Evolutionary conservation across 2,888 invertebrate species (phyloP).

Genomic region (Anthrax anthrax): DNA sequence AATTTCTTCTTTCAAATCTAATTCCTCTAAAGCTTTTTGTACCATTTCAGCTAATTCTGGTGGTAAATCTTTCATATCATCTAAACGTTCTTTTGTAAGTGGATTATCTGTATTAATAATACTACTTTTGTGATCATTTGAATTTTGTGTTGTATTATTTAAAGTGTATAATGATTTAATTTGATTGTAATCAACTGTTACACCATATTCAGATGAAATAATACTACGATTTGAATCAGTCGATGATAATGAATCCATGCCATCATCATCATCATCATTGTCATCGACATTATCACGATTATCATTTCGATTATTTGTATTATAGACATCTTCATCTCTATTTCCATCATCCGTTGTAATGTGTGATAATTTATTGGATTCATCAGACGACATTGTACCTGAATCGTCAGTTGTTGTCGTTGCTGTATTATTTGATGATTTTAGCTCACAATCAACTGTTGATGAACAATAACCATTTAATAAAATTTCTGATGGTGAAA

Average conservation of each 20-base stretch:
- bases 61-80: slow-evolving; percentile 38
- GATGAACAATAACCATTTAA: slow-evolving; percentile 44
- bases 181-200: slow-evolving; percentile 17
- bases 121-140: too few species aligned
- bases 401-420: slow-evolving; percentile 34
- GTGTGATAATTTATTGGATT: slow-evolving; percentile 17
- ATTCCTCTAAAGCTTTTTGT: slow-evolving; percentile 38
- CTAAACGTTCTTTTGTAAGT: slow-evolving; percentile 32
- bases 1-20: slow-evolving; percentile 25
- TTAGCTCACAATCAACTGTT: slow-evolving; percentile 35
- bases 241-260: slow-evolving; percentile 23
- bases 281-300: slow-evolving; percentile 26
- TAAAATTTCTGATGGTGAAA: slow-evolving; percentile 45
- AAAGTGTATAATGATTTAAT: slow-evolving; percentile 13
- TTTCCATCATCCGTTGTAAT: slow-evolving; percentile 9
- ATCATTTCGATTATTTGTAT: slow-evolving; percentile 7
- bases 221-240: slow-evolving; percentile 27
- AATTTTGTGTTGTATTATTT: background rate
- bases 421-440: slow-evolving; percentile 29
- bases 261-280: slow-evolving; percentile 20
- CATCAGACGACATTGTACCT: slow-evolving; percentile 23
- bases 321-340: background rate
- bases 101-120: slow-evolving; percentile 13
- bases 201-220: slow-evolving; percentile 30
- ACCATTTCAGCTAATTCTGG: slow-evolving; percentile 46